phyloP scores from a whole-genome alignment of 2,888 invertebrate species.

The Acrobeloides nanus region DNA sequence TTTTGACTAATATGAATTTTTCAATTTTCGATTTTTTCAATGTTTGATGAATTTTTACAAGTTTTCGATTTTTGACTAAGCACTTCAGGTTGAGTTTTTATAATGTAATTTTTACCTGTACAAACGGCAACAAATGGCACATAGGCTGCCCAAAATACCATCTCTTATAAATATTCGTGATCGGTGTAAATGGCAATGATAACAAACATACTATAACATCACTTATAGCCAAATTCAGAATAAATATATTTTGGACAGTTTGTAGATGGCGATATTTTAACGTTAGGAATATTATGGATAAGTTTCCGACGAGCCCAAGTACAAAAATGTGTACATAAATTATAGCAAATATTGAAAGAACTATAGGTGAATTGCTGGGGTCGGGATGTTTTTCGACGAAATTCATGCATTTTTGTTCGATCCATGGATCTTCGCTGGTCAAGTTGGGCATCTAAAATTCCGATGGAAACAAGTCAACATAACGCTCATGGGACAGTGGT shows the following conservation, averaged over 20 bases:
- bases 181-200: conserved; percentile 88
- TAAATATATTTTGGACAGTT: conserved; percentile 70
- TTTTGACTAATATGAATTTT: no score
- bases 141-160: conserved; percentile 85
- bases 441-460: no score
- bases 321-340: conserved; percentile 48
- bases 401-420: no score
- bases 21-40: no score
- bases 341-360: conserved; percentile 34
- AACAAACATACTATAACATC: conserved; percentile 84
- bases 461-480: no score
- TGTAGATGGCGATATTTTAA: conserved; percentile 25
- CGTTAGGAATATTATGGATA: conserved; percentile 34
- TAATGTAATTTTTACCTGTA: no score
- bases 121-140: conserved; percentile 84
- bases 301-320: conserved; percentile 48
- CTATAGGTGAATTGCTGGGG: conserved; percentile 38
- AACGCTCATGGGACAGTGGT: no score
- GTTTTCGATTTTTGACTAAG: no score
- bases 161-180: conserved; percentile 77
- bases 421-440: no score
- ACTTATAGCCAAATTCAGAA: conserved; percentile 84
- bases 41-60: no score
- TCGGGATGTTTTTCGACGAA: conserved; percentile 44
- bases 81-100: no score